These are phyloP conservation scores for Pilophorus perplexus DNA, from an alignment of 2,888 invertebrate species.

Conservation along the genomic window DNA sequence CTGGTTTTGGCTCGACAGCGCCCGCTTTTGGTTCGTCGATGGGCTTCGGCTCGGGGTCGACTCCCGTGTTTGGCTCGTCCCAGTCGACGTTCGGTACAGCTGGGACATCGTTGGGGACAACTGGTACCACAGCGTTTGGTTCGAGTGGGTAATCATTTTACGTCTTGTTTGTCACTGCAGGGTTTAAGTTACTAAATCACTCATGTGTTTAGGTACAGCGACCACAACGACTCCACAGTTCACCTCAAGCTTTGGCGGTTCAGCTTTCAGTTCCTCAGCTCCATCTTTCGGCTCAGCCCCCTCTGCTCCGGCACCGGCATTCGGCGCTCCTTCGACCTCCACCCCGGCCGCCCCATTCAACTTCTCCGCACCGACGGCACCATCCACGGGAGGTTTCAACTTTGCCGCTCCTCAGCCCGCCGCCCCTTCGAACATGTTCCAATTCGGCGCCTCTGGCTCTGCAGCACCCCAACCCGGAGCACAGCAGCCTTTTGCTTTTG, in stretches of 20 bases:
- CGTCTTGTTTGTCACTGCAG: too few relatives aligned
- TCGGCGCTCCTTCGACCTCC: conserved; percentile 1
- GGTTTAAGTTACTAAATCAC: too few relatives aligned
- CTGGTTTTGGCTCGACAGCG: conserved; percentile 11
- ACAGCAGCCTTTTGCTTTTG: conserved; percentile 26
- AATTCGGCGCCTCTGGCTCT: conserved; percentile 29
- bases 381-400: conserved; percentile 13
- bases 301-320: conserved; percentile 5
- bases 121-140: background rate
- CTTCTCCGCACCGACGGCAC: conserved; percentile 24
- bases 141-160: background rate
- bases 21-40: conserved; percentile 17
- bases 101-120: background rate
- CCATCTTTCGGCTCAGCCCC: conserved; percentile 11
- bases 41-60: background rate
- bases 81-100: background rate
- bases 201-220: too few relatives aligned
- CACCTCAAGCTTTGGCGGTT: too few relatives aligned
- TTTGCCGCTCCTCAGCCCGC: background rate
- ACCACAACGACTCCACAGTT: too few relatives aligned
- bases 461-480: background rate
- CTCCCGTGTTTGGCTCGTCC: conserved; percentile 3
- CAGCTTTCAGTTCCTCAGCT: background rate
- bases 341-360: conserved; percentile 27
- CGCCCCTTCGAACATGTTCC: conserved; percentile 36